These are phyloP conservation scores for Dendrolimus kikuchii DNA, from an alignment of 1,140 invertebrate genomes.

Conservation along the genomic window DNA sequence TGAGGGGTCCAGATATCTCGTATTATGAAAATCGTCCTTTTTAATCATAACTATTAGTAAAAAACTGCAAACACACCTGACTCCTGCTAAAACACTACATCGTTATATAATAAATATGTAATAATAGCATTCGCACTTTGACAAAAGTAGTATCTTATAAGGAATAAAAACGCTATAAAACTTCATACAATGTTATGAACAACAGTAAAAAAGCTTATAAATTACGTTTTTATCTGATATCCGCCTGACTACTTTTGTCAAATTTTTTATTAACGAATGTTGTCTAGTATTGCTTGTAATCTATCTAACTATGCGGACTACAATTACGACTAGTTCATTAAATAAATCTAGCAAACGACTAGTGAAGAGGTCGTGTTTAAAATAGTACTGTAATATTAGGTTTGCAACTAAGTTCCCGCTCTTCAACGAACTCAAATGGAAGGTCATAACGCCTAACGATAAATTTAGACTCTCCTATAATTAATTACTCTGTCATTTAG, in stretches of 20 bases:
- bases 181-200: conserved; percentile 17
- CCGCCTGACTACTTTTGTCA: conserved; percentile 41
- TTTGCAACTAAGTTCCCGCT: no score
- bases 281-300: conserved; percentile 56
- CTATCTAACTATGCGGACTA: conserved; percentile 44
- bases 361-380: neutral
- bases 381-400: no score
- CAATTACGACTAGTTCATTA: conserved; percentile 15
- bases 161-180: conserved; percentile 24
- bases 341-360: neutral
- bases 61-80: conserved; percentile 34
- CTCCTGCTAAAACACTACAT: conserved; percentile 28
- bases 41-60: conserved; percentile 17
- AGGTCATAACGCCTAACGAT: no score
- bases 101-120: conserved; percentile 22
- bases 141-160: conserved; percentile 39
- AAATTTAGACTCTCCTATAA: no score
- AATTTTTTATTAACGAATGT: conserved; percentile 42
- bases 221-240: conserved; percentile 10
- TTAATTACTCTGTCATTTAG: no score
- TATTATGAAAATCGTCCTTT: neutral
- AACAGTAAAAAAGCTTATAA: conserved; percentile 17
- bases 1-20: no score
- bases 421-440: no score
- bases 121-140: conserved; percentile 44